Conservation (phyloP, 2,888 invertebrate species). For the Plemyria rubiginata region DNA sequence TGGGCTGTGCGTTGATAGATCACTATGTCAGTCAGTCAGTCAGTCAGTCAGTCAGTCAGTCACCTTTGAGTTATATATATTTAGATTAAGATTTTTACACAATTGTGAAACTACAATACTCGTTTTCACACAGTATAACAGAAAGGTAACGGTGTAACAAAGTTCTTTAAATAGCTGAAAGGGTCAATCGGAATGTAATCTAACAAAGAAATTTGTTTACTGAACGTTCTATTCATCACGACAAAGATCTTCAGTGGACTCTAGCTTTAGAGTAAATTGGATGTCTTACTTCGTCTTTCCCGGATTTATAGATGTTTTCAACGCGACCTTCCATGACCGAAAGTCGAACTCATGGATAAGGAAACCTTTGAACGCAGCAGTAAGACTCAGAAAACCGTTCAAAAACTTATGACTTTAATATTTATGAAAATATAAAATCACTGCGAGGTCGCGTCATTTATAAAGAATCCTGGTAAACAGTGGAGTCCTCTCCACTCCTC, state of each 20-base stretch:
- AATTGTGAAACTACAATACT: too few species aligned
- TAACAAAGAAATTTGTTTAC: conserved; percentile 74
- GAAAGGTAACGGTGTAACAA: conserved; percentile 7
- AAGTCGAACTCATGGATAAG: conserved; percentile 23
- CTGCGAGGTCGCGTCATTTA: too few species aligned
- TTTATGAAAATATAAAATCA: too few species aligned
- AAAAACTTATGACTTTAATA: too few species aligned
- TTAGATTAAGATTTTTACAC: too few species aligned
- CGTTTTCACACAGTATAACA: background rate
- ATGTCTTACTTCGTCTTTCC: conserved; percentile 71
- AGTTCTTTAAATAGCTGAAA: conserved; percentile 57
- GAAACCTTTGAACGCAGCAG: conserved; percentile 1
- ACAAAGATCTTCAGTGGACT: conserved; percentile 76
- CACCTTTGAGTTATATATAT: too few species aligned
- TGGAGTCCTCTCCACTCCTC: too few species aligned
- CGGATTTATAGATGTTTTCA: conserved; percentile 74
- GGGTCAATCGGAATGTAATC: conserved; percentile 62
- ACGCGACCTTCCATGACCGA: conserved; percentile 35
- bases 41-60: too few species aligned
- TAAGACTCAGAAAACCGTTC: too few species aligned
- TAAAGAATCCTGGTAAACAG: too few species aligned
- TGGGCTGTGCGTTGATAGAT: too few species aligned
- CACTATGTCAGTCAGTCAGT: too few species aligned
- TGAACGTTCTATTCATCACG: conserved; percentile 75
- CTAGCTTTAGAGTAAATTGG: conserved; percentile 80